Evolutionary conservation across 92 coral and sea anemone genomes (phyloP).

Genomic region (Pocillopora meandrina): DNA sequence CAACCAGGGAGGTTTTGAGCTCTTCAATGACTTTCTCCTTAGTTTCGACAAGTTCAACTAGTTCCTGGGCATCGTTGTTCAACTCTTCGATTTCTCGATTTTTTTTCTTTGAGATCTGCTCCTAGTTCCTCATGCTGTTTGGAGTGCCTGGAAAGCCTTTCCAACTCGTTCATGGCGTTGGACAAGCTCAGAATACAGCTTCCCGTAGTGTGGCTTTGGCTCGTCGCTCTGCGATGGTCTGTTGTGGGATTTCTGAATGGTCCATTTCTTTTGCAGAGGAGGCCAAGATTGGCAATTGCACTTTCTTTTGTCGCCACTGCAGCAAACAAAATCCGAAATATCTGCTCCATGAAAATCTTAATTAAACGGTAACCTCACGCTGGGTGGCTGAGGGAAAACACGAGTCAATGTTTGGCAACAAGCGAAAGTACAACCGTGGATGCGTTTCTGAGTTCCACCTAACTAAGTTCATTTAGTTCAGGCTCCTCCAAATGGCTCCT

Average conservation of each 20-base stretch:
- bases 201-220: background rate
- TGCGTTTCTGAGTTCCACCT: background rate
- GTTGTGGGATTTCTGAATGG: background rate
- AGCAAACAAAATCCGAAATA: background rate
- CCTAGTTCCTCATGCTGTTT: conserved; percentile 1
- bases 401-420: no score
- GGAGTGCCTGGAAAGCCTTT: conserved; percentile 11
- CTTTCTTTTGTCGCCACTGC: conserved; percentile 7
- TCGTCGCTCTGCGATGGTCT: background rate
- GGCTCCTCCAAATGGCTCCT: no score
- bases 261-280: background rate
- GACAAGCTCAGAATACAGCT: conserved; percentile 9
- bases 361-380: background rate
- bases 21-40: no score
- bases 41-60: no score
- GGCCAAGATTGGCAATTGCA: background rate
- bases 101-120: background rate
- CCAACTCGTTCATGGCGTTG: conserved; percentile 6
- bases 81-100: no score
- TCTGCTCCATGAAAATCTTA: background rate
- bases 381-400: background rate
- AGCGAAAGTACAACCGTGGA: no score
- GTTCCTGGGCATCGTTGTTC: no score
- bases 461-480: no score
- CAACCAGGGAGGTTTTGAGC: no score